phyloP scores from a whole-genome alignment of 2,113 vertebrate genomes.

The Halcyon malimbica region DNA sequence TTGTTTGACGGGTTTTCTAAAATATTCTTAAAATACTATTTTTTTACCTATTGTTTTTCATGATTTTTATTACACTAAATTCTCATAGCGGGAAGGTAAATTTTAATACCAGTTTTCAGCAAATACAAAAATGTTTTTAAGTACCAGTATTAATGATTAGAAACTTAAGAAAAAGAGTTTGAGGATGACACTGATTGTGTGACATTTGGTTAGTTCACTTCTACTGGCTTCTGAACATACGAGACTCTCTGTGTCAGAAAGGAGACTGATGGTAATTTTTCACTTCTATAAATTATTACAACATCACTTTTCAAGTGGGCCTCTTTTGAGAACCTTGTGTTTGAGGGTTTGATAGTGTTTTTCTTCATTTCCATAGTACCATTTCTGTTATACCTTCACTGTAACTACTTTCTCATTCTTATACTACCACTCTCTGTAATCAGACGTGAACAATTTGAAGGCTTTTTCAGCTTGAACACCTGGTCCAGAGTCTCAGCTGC shows the following conservation, averaged over 20 bases:
- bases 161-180: slow-evolving; percentile 16
- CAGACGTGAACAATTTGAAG: slow-evolving; percentile 59
- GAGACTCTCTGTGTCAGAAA: slow-evolving; percentile 9
- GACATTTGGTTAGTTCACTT: slow-evolving; percentile 32
- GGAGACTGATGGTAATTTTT: slow-evolving; percentile 34
- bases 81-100: slow-evolving; percentile 28
- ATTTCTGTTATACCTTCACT: slow-evolving; percentile 57
- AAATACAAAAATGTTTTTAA: slow-evolving; percentile 38
- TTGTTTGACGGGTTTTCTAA: slow-evolving; percentile 69
- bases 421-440: slow-evolving; percentile 40
- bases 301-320: slow-evolving; percentile 59
- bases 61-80: slow-evolving; percentile 57
- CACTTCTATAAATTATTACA: slow-evolving; percentile 58
- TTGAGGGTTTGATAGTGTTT: slow-evolving; percentile 18
- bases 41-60: slow-evolving; percentile 69
- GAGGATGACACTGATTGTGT: not conserved
- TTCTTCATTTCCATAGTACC: slow-evolving; percentile 2
- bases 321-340: slow-evolving; percentile 54
- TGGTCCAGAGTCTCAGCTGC: slow-evolving; percentile 31
- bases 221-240: not conserved
- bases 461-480: slow-evolving; percentile 61
- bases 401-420: slow-evolving; percentile 45
- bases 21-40: slow-evolving; percentile 68
- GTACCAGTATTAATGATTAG: slow-evolving; percentile 58
- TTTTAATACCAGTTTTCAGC: slow-evolving; percentile 48